Conservation (phyloP, 2,113 vertebrate genomes). For the Phylloscopus whistleri region DNA sequence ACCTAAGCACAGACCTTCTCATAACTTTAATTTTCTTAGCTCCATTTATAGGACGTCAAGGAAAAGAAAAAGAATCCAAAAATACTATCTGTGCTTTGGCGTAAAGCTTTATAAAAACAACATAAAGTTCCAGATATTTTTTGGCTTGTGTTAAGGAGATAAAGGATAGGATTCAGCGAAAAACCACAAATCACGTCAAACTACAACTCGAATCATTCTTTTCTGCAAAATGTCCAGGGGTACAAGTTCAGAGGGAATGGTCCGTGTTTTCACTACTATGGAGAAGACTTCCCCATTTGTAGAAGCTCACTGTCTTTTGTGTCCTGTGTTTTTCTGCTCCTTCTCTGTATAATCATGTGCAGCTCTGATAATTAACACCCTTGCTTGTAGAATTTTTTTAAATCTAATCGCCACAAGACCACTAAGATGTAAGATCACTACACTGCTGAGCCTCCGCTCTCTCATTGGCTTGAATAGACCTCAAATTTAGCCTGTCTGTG, state of each 20-base stretch:
- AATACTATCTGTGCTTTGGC: background rate
- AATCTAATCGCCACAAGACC: background rate
- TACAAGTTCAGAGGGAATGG: background rate
- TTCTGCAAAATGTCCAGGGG: background rate
- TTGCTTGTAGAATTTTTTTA: background rate
- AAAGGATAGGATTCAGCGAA: background rate
- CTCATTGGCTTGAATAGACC: background rate
- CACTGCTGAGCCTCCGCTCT: background rate
- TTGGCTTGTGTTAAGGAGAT: background rate
- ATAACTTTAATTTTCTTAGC: slow-evolving; percentile 8
- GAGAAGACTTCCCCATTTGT: background rate
- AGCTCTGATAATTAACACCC: background rate
- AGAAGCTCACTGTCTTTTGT: background rate
- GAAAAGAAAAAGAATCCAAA: background rate
- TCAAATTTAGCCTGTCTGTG: background rate
- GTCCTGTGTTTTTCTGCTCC: background rate
- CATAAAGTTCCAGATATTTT: slow-evolving; percentile 1
- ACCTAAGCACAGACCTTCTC: background rate
- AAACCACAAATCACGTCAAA: background rate
- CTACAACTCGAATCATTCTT: background rate
- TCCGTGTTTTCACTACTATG: background rate
- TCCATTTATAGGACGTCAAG: background rate
- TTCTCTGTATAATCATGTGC: background rate
- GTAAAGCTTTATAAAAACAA: slow-evolving; percentile 3
- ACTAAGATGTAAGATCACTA: background rate